Evolutionary conservation across 2,113 vertebrate genomes (phyloP), one percentile per base, ranked within the genome.

Genomic region (Tapirus terrestris): DNA sequence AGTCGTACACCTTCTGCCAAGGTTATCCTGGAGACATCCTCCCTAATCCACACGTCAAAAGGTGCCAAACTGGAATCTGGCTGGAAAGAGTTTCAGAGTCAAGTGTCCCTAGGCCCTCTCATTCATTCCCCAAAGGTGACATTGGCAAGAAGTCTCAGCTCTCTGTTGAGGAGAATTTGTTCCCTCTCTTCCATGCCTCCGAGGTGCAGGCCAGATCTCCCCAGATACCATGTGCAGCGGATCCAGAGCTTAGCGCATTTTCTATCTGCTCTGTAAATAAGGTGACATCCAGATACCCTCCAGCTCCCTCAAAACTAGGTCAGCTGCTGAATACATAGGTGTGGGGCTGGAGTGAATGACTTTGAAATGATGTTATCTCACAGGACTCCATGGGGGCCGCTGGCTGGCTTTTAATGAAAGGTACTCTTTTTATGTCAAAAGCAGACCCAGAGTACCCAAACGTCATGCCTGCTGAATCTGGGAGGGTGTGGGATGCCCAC

Each of bases 281-380:
- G 94, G 95, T 92, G 97, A 95, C 97, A 94, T 96, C 83, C 90
- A 98, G 70, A 94, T 92, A 88, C 72, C 96, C 95, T 95, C 96
- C 56, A 48, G 95, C 84, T 97, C 90, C 45, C 79, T 96, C 89
- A 93, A 96, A 98, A 98, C 95, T 98, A 92, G 97, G 98, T 94
- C 97, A 97, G 94, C 89, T 51, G 33, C 92, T 95, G 97, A 90
- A 80, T 61, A 68, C 33, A 76, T 29, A 94, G 97, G 96, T 84
- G 75, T 39, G 60, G 96, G 65, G 43, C 7, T 51, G 61, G 27
- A 86, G 89, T 0, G 3, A 53, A 79, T 68, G 94, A 97, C 97
- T 97, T 77, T 90, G 96, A 97, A 94, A 86, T 3, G 70, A 96
- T 95, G 96, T 96, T 76, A 81, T 89, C 96, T 95, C 56, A 0